phyloP scores from a whole-genome alignment of 2,797 vertebrate genomes.

The Hippocampus kuda region DNA sequence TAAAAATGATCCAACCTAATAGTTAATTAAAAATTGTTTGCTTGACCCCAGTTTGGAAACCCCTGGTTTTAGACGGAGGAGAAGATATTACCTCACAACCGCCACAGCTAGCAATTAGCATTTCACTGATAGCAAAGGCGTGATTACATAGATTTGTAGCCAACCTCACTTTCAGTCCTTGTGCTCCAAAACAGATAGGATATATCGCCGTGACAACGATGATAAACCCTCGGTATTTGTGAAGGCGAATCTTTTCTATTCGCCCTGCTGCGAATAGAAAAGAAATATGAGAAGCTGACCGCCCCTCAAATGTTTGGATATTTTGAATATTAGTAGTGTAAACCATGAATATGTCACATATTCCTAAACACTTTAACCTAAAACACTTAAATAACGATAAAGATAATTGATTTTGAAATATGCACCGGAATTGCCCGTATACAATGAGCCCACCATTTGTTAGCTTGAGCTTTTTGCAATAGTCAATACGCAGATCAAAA shows the following conservation, averaged over 20 bases:
- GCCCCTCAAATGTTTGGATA: neutral
- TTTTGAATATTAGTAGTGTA: neutral
- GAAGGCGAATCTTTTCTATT: too few species aligned
- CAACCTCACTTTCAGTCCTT: neutral
- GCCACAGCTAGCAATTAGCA: neutral
- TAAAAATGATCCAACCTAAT: neutral
- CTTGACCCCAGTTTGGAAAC: neutral
- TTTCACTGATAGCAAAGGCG: neutral
- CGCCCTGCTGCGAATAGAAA: neutral
- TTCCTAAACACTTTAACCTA: too few species aligned
- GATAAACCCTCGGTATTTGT: neutral
- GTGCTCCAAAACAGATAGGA: neutral
- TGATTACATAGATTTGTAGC: conserved; percentile 18
- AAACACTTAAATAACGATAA: too few species aligned
- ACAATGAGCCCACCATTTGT: neutral
- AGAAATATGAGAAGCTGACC: neutral
- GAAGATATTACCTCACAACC: neutral
- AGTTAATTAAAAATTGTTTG: neutral
- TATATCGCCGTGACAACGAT: neutral
- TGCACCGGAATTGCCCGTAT: too few species aligned
- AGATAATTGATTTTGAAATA: too few species aligned
- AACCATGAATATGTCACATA: neutral
- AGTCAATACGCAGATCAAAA: neutral
- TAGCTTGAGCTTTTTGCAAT: neutral
- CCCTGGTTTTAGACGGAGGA: neutral